Evolutionary conservation across 2,888 invertebrate genomes (phyloP), one percentile per base, ranked within the genome.

Genomic region (Caenorhabditis drosophilae): DNA sequence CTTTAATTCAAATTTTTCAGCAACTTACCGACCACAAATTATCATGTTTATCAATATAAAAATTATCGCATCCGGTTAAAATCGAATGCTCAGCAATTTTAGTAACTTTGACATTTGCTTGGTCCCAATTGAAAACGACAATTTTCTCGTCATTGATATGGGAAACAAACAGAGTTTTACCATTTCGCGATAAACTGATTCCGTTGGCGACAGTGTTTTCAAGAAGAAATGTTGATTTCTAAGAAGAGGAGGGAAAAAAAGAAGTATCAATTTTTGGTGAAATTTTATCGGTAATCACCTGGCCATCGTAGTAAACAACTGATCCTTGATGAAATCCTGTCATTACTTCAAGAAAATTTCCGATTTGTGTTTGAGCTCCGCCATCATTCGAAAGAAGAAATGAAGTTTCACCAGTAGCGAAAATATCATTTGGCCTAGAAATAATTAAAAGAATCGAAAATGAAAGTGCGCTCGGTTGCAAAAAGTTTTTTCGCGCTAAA

Each of bases 361-460:
- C 34, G 7, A 53, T n/a, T 16, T 27, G 45, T 1, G 67, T 70
- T 50, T 70, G 70, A n/a, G 68, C 52, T 9, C 52, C 50, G 11
- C 75, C 75, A 42, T 75, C 75, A 48, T 75, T 75, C 0, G 71
- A 67, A 15, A 75, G 40, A 4, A 75, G 47, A 25, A 75, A 68
- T 35, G 54, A 52, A n/a, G 63, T 66, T 11, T 57, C 59, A 11
- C 70, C 69, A 16, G 71, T 61, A 1, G 72, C 71, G 11, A 49
- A 41, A n/a, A 75, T 35, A 50, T 73, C 69, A 38, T 75, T 75
- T 18, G 75, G 75, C 16, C 71, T n/a, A n/a, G n/a, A n/a, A n/a
- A n/a, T n/a, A n/a, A n/a, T n/a, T n/a, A n/a, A n/a, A n/a, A n/a
- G n/a, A n/a, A n/a, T n/a, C n/a, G n/a, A n/a, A n/a, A n/a, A n/a